A percentile compares a stretch with the other conserved stretches of the same genome.
phyloP scores from a whole-genome alignment of 2,113 vertebrate species.

The Callipepla californica region DNA sequence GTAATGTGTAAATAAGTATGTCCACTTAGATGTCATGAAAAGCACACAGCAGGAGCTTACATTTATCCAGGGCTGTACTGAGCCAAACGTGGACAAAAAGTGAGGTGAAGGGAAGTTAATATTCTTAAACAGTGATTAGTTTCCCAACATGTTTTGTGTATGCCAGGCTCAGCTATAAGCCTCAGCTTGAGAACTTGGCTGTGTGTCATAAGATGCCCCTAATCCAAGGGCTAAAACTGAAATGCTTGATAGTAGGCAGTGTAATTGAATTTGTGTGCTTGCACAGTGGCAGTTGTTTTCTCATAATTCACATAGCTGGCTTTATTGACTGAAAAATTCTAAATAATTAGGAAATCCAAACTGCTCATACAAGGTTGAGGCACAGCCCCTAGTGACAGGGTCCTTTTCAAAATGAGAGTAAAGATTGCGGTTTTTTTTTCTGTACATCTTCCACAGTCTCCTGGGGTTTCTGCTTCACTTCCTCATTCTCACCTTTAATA shows the following conservation, averaged over 20 bases:
- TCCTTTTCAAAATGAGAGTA: background rate
- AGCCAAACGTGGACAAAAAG: background rate
- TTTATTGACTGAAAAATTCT: constrained; percentile 4
- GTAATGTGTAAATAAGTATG: background rate
- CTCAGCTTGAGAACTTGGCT: constrained; percentile 40
- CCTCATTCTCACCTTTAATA: background rate
- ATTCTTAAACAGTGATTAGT: constrained; percentile 16
- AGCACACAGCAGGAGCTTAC: background rate
- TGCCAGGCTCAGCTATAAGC: background rate
- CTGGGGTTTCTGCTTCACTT: background rate
- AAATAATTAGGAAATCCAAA: background rate
- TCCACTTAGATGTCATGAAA: background rate
- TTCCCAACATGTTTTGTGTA: background rate
- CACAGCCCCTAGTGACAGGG: rapidly evolving
- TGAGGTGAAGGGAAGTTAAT: background rate
- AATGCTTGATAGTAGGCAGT: background rate
- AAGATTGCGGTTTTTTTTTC: background rate
- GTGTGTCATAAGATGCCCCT: constrained; percentile 7
- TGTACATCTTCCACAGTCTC: background rate
- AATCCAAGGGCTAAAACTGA: constrained; percentile 39
- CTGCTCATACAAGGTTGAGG: background rate
- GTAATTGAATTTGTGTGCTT: constrained; percentile 35
- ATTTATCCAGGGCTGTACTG: background rate
- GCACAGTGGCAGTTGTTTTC: background rate
- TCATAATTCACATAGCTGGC: background rate